Evolutionary conservation across 2,113 vertebrate species (phyloP), one percentile per base, ranked within the genome.

Genomic region (Salminus brasiliensis): DNA sequence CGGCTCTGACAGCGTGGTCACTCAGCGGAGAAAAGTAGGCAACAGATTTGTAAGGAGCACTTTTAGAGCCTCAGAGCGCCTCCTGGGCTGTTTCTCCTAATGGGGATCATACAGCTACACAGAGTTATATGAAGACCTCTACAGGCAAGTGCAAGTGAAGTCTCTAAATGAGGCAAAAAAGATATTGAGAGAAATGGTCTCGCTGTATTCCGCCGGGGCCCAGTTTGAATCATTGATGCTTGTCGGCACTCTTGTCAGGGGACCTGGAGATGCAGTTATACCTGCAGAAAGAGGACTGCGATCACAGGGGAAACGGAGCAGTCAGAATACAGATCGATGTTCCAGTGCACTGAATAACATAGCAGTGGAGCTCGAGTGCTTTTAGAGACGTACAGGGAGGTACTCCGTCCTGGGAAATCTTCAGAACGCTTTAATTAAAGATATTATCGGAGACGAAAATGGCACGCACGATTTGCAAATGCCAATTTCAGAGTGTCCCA

Each of bases 211-310:
- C 71, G 52, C 16, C 29, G 68, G 80, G 87, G 67, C 62, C 71
- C 36, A 8, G 75, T 78, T 62, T 79, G 65, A 81, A 84, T 86
- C 79, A 87, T 67, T 80, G 81, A 84, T 76, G 82, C 85, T 83
- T 83, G 83, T 83, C 80, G 66, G 72, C 73, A 75, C 36, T 77
- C 78, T 83, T 85, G 84, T 83, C 82, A 82, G 62, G 87, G 81
- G 83, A 83, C 65, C 72, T 29, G 55, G 72, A 63, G 74, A 84
- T 39, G 79, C 45, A 71, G 80, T 63, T 76, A 71, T 70, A 86
- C 76, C 81, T 72, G 65, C 78, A 79, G 76, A 79, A 74, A 78
- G 77, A 74, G 77, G 68, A 79, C 71, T 52, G 57, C 39, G 53
- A 75, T 81, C 78, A 77, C 57, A 72, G 71, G 72, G 78, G 71